Evolutionary conservation across 2,888 invertebrate species (phyloP).

Genomic region (Dryobota labecula): DNA sequence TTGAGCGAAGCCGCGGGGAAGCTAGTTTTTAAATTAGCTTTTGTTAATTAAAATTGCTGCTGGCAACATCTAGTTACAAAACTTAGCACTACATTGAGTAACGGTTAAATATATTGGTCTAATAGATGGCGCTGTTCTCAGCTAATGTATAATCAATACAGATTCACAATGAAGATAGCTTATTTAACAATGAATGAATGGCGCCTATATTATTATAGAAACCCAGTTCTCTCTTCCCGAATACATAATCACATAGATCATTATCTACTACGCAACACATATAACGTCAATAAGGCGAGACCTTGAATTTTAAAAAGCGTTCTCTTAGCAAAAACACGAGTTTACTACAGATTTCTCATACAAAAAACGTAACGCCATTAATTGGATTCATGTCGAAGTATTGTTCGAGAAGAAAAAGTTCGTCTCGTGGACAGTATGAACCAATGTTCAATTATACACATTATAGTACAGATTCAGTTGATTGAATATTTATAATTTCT

Average conservation of each 20-base stretch:
- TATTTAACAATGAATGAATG: slow-evolving; percentile 56
- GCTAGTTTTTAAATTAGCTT: too few species aligned
- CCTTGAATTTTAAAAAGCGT: slow-evolving; percentile 53
- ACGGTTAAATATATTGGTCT: rapidly evolving
- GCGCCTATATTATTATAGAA: slow-evolving; percentile 41
- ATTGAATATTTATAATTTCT: slow-evolving; percentile 44
- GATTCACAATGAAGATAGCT: slow-evolving; percentile 39
- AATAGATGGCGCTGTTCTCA: slow-evolving; percentile 45
- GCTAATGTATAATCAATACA: slow-evolving; percentile 45
- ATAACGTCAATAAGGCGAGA: slow-evolving; percentile 39
- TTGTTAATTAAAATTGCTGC: rapidly evolving
- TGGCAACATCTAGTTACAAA: neutral
- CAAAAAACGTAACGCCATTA: slow-evolving; percentile 42
- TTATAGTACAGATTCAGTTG: slow-evolving; percentile 17
- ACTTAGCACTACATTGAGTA: rapidly evolving
- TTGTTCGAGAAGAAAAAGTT: slow-evolving; percentile 29
- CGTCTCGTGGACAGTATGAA: slow-evolving; percentile 28
- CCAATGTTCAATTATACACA: slow-evolving; percentile 34
- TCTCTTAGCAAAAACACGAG: slow-evolving; percentile 34
- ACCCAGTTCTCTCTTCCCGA: slow-evolving; percentile 45
- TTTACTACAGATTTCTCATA: slow-evolving; percentile 41
- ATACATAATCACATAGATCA: slow-evolving; percentile 58
- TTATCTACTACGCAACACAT: slow-evolving; percentile 49
- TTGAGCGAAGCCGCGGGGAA: too few species aligned
- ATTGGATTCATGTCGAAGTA: slow-evolving; percentile 34